Percentiles rank a stretch among this genome's conserved stretches.
Evolutionary conservation across 2,113 vertebrate genomes (phyloP).

Genomic region (Recurvirostra avosetta): DNA sequence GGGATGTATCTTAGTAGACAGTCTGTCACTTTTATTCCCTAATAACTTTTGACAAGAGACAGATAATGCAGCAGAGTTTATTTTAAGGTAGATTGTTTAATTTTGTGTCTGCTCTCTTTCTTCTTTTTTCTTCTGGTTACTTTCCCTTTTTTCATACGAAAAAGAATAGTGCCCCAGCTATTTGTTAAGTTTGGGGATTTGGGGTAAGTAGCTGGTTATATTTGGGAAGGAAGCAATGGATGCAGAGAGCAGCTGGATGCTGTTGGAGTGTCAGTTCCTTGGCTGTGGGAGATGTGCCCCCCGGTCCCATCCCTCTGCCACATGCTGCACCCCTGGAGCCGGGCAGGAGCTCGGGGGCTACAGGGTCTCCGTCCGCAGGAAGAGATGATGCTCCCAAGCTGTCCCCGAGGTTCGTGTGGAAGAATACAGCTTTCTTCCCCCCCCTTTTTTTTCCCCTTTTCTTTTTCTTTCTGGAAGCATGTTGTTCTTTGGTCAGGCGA

Average conservation of each 20-base stretch:
- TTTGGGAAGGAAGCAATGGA: neutral
- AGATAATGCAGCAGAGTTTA: slow-evolving; percentile 7
- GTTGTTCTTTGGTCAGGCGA: neutral
- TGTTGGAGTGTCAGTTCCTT: neutral
- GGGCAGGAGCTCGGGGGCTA: neutral
- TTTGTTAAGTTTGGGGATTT: neutral
- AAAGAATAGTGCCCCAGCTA: neutral
- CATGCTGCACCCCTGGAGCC: rapidly evolving
- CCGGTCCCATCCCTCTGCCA: neutral
- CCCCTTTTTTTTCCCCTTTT: neutral
- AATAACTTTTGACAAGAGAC: slow-evolving; percentile 31
- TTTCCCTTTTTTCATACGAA: neutral
- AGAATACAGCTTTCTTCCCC: neutral
- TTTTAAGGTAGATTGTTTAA: slow-evolving; percentile 10
- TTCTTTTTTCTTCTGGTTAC: neutral
- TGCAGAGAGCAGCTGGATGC: neutral
- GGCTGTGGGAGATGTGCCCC: neutral
- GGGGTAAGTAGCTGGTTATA: neutral
- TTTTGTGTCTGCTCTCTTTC: neutral
- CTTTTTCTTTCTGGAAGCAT: neutral
- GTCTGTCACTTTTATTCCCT: slow-evolving; percentile 25
- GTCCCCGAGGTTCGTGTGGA: neutral
- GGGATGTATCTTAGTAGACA: slow-evolving; percentile 23
- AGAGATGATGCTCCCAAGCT: neutral
- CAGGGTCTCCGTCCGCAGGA: neutral